Conservation (phyloP, 2,888 invertebrate genomes). For the Pseudococcus longispinus region DNA sequence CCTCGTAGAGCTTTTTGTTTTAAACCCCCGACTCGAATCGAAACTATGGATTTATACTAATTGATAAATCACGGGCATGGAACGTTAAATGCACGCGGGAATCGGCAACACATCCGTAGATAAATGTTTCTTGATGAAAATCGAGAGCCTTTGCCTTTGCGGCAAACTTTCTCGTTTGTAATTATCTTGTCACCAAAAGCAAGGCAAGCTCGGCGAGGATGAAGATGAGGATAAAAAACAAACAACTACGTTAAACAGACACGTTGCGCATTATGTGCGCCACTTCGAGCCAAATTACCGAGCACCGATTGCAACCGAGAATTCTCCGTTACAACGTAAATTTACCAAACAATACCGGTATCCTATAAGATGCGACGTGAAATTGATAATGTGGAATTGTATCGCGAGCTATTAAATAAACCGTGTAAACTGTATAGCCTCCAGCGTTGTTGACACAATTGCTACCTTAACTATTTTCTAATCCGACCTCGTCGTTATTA, state of each 20-base stretch:
- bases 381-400: slow-evolving; percentile 11
- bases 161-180: neutral
- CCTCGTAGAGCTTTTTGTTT: neutral
- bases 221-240: too few species aligned
- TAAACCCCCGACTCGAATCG: neutral
- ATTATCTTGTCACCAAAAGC: slow-evolving; percentile 4
- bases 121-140: too few species aligned
- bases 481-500: slow-evolving; percentile 9
- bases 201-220: neutral
- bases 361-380: slow-evolving; percentile 10
- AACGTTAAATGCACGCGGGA: neutral
- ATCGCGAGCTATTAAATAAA: neutral
- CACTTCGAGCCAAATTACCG: neutral
- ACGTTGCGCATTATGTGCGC: neutral
- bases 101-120: neutral
- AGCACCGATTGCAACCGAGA: neutral
- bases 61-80: neutral
- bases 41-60: neutral
- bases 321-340: neutral
- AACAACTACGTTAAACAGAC: neutral
- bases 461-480: neutral
- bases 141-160: neutral
- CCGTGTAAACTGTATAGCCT: neutral
- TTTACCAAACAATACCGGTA: slow-evolving; percentile 18
- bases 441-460: slow-evolving; percentile 25